A percentile compares a stretch with the other conserved stretches of the same genome.
These are phyloP conservation scores for Dendronephthya gigantea DNA, from an alignment of 64 coral and sea anemone species.

Conservation along the genomic window DNA sequence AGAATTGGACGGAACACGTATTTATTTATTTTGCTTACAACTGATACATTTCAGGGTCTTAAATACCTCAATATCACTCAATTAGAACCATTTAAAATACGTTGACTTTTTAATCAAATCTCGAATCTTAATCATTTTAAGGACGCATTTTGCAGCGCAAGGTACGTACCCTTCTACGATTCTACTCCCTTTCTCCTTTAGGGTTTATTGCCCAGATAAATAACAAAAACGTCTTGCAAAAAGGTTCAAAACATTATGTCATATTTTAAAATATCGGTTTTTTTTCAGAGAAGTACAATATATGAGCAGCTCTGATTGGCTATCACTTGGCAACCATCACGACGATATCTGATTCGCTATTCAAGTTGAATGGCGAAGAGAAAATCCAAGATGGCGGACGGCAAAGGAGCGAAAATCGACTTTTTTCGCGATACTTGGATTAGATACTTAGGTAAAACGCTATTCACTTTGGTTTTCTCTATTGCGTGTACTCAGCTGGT, in stretches of 20 bases:
- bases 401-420: neutral
- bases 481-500: neutral
- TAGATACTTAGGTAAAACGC: slow-evolving; percentile 6
- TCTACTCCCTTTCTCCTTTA: no score
- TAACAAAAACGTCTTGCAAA: neutral
- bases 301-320: neutral
- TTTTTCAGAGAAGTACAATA: neutral
- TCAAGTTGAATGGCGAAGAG: neutral
- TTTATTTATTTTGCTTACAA: no score
- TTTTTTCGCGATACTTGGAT: slow-evolving; percentile 6
- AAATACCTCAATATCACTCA: no score
- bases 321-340: neutral
- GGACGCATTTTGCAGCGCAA: no score
- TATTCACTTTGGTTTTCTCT: neutral
- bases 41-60: no score
- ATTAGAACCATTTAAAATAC: no score
- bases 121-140: no score
- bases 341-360: neutral
- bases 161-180: no score
- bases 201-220: no score
- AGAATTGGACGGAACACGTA: no score
- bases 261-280: neutral
- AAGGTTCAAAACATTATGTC: neutral
- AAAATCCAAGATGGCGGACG: slow-evolving; percentile 3
- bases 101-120: no score